Conservation (phyloP, 2,888 invertebrate genomes). For the Heteromurus nitidus region DNA sequence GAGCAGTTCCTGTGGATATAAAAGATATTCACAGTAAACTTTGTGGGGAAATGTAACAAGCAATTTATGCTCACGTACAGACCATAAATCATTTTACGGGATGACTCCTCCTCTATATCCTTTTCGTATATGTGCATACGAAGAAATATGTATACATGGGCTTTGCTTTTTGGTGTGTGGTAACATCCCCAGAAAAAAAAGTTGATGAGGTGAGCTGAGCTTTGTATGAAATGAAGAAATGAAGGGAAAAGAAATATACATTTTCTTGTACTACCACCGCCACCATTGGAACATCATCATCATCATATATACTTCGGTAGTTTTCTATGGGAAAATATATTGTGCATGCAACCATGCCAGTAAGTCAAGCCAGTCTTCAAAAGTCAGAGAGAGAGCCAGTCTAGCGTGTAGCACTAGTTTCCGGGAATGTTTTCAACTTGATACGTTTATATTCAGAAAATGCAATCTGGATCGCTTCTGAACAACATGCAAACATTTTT, state of each 20-base stretch:
- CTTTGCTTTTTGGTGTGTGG: no score
- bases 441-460: slow-evolving; percentile 16
- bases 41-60: slow-evolving; percentile 63
- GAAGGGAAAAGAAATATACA: neutral
- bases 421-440: slow-evolving; percentile 41
- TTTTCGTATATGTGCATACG: neutral
- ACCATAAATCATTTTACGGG: slow-evolving; percentile 70
- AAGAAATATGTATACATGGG: neutral
- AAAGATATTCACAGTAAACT: slow-evolving; percentile 22
- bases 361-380: neutral
- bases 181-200: no score
- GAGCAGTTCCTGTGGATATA: neutral
- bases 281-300: slow-evolving; percentile 8
- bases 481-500: slow-evolving; percentile 41
- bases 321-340: neutral
- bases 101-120: slow-evolving; percentile 62
- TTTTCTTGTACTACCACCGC: neutral
- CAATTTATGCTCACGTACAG: slow-evolving; percentile 73
- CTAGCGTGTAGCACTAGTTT: slow-evolving; percentile 36
- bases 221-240: neutral
- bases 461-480: slow-evolving; percentile 29
- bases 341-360: neutral
- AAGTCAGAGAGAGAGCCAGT: slow-evolving; percentile 3
- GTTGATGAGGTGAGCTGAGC: neutral
- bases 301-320: neutral